Evolutionary conservation across 2,888 invertebrate genomes (phyloP), one percentile per base, ranked within the genome.

Genomic region (Eilema sororculum): DNA sequence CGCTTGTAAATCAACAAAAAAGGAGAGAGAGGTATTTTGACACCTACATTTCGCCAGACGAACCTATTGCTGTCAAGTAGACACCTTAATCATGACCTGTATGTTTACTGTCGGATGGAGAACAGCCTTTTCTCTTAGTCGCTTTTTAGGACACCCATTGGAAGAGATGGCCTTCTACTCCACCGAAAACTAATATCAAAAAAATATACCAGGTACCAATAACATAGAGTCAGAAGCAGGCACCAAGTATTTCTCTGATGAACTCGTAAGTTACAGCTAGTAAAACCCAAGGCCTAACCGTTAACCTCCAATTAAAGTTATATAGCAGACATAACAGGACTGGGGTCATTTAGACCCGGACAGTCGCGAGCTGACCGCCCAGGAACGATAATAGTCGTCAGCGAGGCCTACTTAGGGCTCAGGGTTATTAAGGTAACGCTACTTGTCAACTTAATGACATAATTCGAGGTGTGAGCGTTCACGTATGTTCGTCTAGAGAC

Each of bases 391-490:
- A 80, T 77, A 69, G 65, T 33, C 20, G 4, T 20, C 22, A 30
- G 52, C 61, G 59, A 66, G 63, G 69, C 61, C 72, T 73, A 63
- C 57, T 66, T 68, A 59, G 56, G 66, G 67, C 74, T 72, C 59
- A 37, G 30, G 25, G 67, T 57, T 58, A 64, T 70, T 68, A 71
- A 75, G 67, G 64, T 64, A 72, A 41, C 68, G 30, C n/a, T 70
- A 67, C 57, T 66, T 80, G 71, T 74, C 74, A 74, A 73, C 68
- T 72, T 79, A 76, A 81, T 77, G 58, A 73, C 57, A 65, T 74
- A 69, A 75, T 76, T 68, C 61, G 61, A 74, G 46, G 71, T 72
- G 81, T 67, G 69, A 74, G 56, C 69, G 74, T 73, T 73, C 25
- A 46, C 60, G 22, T 46, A 28, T 9, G 60, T 59, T 28, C 63